A percentile compares a stretch with the other conserved stretches of the same genome.
phyloP scores from a whole-genome alignment of 2,797 vertebrate genomes.

The Sphenodon punctatus region DNA sequence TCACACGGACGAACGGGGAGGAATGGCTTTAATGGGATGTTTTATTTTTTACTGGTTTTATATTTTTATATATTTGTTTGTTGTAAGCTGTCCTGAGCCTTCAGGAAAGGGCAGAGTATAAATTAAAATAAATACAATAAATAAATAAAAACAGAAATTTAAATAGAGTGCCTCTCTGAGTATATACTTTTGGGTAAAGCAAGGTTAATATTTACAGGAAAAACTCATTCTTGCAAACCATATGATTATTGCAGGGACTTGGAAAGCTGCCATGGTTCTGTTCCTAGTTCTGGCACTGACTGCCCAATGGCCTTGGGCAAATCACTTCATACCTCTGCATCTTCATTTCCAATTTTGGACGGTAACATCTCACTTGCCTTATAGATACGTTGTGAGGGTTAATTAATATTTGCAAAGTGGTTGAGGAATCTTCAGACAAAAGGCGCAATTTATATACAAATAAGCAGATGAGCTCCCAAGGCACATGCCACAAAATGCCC shows the following conservation, averaged over 20 bases:
- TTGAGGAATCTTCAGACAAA: conserved; percentile 23
- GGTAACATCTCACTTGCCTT: conserved; percentile 62
- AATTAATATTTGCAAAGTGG: conserved; percentile 55
- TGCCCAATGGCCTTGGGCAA: conserved; percentile 52
- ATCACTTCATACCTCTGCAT: neutral
- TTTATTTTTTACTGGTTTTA: too few relatives aligned
- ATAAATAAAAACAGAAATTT: too few relatives aligned
- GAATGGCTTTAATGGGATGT: too few relatives aligned
- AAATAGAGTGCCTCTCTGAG: too few relatives aligned
- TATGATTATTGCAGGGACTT: neutral
- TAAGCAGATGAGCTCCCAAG: conserved; percentile 51
- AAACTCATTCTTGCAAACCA: neutral
- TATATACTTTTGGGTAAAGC: too few relatives aligned
- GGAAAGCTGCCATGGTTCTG: neutral
- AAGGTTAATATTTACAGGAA: neutral
- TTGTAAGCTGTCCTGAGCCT: too few relatives aligned
- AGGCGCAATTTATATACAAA: conserved; percentile 66
- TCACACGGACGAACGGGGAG: too few relatives aligned
- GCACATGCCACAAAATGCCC: conserved; percentile 10
- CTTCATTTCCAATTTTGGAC: conserved; percentile 55
- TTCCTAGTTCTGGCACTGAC: conserved; percentile 43
- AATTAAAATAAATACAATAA: too few relatives aligned
- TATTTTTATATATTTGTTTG: too few relatives aligned
- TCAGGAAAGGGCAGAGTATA: too few relatives aligned
- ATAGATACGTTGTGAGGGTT: conserved; percentile 60